A percentile compares a stretch with the other conserved stretches of the same genome.
These are phyloP conservation scores for Capra hircus DNA, from an alignment of 2,113 vertebrate species.

Conservation along the genomic window DNA sequence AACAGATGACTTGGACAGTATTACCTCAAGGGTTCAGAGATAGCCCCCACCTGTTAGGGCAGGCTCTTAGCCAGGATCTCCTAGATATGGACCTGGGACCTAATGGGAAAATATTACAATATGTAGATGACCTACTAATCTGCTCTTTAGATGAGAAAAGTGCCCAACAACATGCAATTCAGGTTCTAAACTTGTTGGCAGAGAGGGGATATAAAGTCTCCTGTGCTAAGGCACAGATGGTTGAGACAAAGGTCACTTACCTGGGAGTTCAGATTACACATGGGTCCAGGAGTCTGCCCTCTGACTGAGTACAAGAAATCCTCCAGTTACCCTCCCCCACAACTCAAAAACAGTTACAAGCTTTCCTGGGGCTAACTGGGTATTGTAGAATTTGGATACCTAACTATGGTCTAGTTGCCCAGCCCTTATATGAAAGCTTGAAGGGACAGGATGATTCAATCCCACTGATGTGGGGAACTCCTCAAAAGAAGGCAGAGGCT, in stretches of 20 bases:
- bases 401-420: not conserved
- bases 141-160: not conserved
- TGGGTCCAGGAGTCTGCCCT: not conserved
- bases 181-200: not conserved
- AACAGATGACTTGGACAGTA: not conserved
- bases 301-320: not conserved
- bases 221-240: not conserved
- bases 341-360: not conserved
- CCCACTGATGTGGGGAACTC: not conserved
- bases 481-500: not conserved
- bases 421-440: not conserved
- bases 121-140: not conserved
- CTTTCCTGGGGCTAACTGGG: not conserved
- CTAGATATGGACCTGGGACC: not conserved
- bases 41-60: not conserved
- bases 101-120: not conserved
- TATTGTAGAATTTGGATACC: not conserved
- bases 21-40: not conserved
- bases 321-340: not conserved
- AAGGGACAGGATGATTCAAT: not conserved
- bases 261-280: not conserved
- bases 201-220: not conserved
- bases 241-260: not conserved
- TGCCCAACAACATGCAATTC: not conserved
- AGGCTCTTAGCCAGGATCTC: not conserved